Evolutionary conservation across 1,140 invertebrate species (phyloP).

Genomic region (Saccostrea glomerata): DNA sequence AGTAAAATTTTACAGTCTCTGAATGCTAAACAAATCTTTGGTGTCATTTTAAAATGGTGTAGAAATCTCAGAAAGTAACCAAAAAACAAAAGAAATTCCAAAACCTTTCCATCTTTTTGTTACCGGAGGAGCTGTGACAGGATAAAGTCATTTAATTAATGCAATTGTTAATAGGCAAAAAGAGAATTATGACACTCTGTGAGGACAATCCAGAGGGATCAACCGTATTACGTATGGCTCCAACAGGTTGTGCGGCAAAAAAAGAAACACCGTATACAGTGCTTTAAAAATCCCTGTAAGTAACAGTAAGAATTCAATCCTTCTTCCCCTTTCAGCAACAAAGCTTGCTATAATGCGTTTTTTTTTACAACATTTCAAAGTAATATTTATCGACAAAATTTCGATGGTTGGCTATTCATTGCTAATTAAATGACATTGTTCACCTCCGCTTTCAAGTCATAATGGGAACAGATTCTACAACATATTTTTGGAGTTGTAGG

Average conservation of each 20-base stretch:
- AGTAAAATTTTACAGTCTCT: neutral
- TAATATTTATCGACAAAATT: too few relatives aligned
- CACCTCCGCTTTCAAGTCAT: too few relatives aligned
- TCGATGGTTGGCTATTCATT: too few relatives aligned
- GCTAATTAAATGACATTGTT: too few relatives aligned
- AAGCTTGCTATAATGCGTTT: neutral
- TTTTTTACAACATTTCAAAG: too few relatives aligned
- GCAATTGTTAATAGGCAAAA: neutral
- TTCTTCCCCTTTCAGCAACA: neutral
- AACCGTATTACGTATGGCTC: slow-evolving; percentile 36
- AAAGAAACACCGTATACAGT: slow-evolving; percentile 47
- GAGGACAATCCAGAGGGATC: slow-evolving; percentile 26
- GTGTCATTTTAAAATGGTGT: neutral
- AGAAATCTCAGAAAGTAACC: neutral
- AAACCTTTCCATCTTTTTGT: neutral
- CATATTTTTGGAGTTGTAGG: too few relatives aligned
- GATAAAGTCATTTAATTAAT: neutral
- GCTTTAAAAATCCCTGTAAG: neutral
- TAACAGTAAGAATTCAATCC: neutral
- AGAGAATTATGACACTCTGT: too few relatives aligned
- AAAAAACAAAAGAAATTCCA: neutral
- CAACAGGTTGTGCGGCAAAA: neutral
- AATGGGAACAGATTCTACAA: too few relatives aligned
- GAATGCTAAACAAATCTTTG: neutral
- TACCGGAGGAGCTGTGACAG: neutral